These are phyloP conservation scores for Chaetophractus vellerosus DNA, from an alignment of 2,797 vertebrate species.

Conservation along the genomic window DNA sequence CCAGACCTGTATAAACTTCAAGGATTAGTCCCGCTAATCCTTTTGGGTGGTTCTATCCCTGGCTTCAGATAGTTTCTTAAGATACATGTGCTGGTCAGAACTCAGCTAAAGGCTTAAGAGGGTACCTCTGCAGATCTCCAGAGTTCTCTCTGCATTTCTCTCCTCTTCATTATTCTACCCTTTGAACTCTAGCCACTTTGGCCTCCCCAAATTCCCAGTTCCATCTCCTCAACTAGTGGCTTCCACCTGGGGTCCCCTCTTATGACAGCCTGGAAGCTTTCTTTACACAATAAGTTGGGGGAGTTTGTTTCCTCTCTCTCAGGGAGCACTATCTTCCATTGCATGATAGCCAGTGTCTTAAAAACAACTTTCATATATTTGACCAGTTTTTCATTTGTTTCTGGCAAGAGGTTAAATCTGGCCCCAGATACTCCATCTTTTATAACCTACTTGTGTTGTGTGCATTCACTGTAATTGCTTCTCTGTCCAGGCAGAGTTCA, in stretches of 20 bases:
- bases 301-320: background rate
- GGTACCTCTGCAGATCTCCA: background rate
- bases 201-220: background rate
- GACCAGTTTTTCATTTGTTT: constrained; percentile 44
- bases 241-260: background rate
- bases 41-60: background rate
- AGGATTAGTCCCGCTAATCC: background rate
- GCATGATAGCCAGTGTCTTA: background rate
- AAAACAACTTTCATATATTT: constrained; percentile 49
- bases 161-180: background rate
- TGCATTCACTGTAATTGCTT: background rate
- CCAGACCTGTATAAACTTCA: background rate
- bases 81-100: background rate
- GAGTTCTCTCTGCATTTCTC: background rate
- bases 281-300: background rate
- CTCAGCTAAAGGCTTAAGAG: background rate
- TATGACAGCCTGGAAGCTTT: background rate
- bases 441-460: background rate
- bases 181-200: background rate
- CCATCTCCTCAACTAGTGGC: background rate
- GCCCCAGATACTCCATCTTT: background rate
- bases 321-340: background rate
- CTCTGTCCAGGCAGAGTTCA: background rate
- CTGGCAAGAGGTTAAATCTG: constrained; percentile 26
- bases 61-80: background rate